These are phyloP conservation scores for Epinotia ramella DNA, from an alignment of 2,888 invertebrate genomes.

Conservation along the genomic window DNA sequence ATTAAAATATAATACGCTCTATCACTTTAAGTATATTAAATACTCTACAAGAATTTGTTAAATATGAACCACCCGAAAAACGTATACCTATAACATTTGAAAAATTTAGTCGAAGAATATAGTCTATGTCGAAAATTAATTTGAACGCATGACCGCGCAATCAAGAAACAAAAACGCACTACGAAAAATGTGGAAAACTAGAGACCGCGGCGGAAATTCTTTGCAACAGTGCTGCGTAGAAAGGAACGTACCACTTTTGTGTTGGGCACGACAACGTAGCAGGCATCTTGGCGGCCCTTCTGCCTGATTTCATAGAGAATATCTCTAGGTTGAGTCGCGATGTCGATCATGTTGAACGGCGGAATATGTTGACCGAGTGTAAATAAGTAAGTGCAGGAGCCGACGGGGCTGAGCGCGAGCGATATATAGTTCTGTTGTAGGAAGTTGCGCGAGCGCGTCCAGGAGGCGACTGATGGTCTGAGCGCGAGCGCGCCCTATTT, in stretches of 20 bases:
- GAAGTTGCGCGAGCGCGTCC: slow-evolving; percentile 67
- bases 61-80: not conserved
- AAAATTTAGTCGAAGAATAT: slow-evolving; percentile 11
- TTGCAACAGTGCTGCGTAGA: slow-evolving; percentile 47
- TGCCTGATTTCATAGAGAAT: slow-evolving; percentile 88
- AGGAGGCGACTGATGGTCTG: slow-evolving; percentile 88
- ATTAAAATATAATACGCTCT: not conserved
- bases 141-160: slow-evolving; percentile 46
- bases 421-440: slow-evolving; percentile 52
- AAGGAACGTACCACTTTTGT: slow-evolving; percentile 84
- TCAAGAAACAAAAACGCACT: slow-evolving; percentile 41
- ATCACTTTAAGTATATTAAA: no score
- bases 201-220: slow-evolving; percentile 33
- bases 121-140: slow-evolving; percentile 41
- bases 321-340: slow-evolving; percentile 65
- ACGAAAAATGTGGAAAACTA: slow-evolving; percentile 40
- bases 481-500: slow-evolving; percentile 80
- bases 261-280: slow-evolving; percentile 89
- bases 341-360: slow-evolving; percentile 51
- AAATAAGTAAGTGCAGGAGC: slow-evolving; percentile 56
- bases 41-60: not conserved
- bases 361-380: slow-evolving; percentile 58
- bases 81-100: slow-evolving; percentile 9
- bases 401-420: slow-evolving; percentile 58
- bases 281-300: slow-evolving; percentile 87